Evolutionary conservation across 2,888 invertebrate genomes (phyloP), one percentile per base, ranked within the genome.

Genomic region (Xestobium rufovillosum): DNA sequence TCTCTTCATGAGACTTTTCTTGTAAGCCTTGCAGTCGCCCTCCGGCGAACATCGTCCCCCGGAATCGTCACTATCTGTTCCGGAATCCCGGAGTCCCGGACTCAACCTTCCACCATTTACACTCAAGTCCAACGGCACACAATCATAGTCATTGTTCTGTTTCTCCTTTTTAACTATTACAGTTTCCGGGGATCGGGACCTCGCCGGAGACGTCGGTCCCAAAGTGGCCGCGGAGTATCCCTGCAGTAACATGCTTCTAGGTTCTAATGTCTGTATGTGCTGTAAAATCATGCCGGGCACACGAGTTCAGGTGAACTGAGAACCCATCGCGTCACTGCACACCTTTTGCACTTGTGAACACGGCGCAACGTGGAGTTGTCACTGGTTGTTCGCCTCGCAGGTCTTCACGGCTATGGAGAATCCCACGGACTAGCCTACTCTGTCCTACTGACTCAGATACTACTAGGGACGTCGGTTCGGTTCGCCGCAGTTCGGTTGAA

Each of bases 1-100:
- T 78, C 91, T 75, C 71, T 86, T 86, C 79, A 91, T 90, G 57
- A 91, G 78, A 59, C 82, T 87, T 68, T 91, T 91, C 76, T 91
- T 91, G 75, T 89, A 90, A 31, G 89, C 83, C 59, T 66, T 65
- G 43, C 60, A 63, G 42, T 65, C 65, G 33, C 75, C 72, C 58
- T 75, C 69, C 60, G 79, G 75, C 41, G 56, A 50, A 42, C 52
- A 48, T 41, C 56, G 56, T 34, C 59, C 79, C 53, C 82, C 83
- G 43, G 85, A 84, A 65, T 87, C 88, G 50, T 87, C 87, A 41
- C 86, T 84, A 57, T 84, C 84, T 30, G 79, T 78, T 31, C 83
- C 84, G 51, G 83, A 84, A 66, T 83, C 65, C 67, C 63, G 55
- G 36, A 54, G 56, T 39, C 45, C 54, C 45, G 52, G 59, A 69